Conservation (phyloP, 2,113 vertebrate species). For the Scortum barcoo region DNA sequence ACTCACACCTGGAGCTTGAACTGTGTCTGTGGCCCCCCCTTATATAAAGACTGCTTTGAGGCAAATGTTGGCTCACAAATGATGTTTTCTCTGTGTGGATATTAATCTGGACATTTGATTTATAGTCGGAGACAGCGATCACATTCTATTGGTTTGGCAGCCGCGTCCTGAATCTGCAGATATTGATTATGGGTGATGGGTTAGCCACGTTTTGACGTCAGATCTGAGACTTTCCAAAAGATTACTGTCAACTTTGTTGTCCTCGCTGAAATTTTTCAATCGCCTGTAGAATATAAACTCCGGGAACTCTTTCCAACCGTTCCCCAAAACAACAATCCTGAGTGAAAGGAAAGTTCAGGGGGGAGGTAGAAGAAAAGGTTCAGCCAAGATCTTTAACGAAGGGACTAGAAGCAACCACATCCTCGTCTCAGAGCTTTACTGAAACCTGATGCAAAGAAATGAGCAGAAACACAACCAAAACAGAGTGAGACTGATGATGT, state of each 20-base stretch:
- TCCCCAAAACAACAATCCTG: not conserved
- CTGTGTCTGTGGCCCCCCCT: not conserved
- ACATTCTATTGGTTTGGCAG: constrained; percentile 10
- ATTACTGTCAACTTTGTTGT: not conserved
- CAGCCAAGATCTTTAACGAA: not conserved
- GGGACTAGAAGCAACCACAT: not conserved
- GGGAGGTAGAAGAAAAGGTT: not conserved
- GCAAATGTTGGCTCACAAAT: not conserved
- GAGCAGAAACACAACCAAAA: too few species aligned
- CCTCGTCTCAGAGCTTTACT: not conserved
- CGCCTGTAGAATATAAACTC: not conserved
- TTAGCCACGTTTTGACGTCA: not conserved
- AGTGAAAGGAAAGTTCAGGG: not conserved
- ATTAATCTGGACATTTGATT: not conserved
- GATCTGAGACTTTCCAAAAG: not conserved
- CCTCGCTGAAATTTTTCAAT: not conserved
- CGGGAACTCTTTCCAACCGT: not conserved
- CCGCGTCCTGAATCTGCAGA: not conserved
- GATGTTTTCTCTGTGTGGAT: not conserved
- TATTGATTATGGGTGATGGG: not conserved
- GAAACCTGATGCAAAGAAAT: not conserved
- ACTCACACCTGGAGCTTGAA: not conserved
- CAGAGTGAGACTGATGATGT: not conserved
- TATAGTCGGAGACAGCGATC: not conserved
- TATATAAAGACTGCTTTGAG: not conserved